Percentiles rank a stretch among this genome's conserved stretches.
Conservation (phyloP, 2,797 vertebrate genomes). For the Macropodus opercularis region DNA sequence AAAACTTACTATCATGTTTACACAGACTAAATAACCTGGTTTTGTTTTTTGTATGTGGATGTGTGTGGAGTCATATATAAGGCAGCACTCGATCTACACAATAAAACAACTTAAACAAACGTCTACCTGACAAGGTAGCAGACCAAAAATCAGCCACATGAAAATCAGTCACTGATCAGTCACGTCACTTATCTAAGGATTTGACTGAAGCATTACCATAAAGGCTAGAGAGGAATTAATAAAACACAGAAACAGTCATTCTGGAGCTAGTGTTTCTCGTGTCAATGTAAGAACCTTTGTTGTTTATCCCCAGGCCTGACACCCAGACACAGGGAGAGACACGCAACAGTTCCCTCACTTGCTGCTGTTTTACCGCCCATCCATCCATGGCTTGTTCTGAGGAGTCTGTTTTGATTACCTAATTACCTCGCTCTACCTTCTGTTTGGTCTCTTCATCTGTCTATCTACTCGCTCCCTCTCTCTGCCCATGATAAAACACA, state of each 20-base stretch:
- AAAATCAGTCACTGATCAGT: too few species aligned
- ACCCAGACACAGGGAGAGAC: constrained; percentile 4
- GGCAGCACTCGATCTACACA: too few species aligned
- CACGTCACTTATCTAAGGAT: too few species aligned
- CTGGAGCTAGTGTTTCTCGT: neutral
- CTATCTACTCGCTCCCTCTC: constrained; percentile 65
- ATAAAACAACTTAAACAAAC: too few species aligned
- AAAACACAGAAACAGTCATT: neutral
- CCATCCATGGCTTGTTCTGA: constrained; percentile 53
- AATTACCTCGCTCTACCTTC: constrained; percentile 91
- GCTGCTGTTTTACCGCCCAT: constrained; percentile 49
- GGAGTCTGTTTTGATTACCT: constrained; percentile 82
- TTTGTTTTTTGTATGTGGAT: too few species aligned
- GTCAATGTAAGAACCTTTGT: constrained; percentile 2
- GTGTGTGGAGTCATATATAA: too few species aligned
- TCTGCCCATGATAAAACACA: constrained; percentile 94
- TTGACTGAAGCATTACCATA: neutral
- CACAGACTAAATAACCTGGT: too few species aligned
- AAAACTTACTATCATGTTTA: too few species aligned
- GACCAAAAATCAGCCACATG: too few species aligned
- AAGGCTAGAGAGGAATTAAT: neutral
- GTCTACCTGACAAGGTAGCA: too few species aligned
- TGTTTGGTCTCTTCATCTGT: constrained; percentile 78
- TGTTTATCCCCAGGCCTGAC: constrained; percentile 31
- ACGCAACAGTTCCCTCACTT: constrained; percentile 30